Percentiles rank a stretch among this genome's conserved stretches.
Evolutionary conservation across 64 coral and sea anemone genomes (phyloP).

Genomic region (Stichodactyla mertensii): DNA sequence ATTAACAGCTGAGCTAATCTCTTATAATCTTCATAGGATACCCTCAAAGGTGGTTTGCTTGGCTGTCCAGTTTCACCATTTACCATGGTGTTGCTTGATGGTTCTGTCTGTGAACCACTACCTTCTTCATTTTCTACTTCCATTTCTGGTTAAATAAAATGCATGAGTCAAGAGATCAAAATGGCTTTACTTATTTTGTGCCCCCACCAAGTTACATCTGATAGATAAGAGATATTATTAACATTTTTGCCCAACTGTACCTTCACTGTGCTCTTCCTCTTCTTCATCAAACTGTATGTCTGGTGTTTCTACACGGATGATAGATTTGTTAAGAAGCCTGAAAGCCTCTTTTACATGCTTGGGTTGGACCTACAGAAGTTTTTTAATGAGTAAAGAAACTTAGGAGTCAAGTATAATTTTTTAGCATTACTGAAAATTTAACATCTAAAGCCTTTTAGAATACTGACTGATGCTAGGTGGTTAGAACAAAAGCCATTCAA

Average conservation of each 20-base stretch:
- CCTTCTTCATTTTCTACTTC: conserved; percentile 30
- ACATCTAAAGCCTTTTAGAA: no score
- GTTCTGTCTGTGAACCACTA: conserved; percentile 27
- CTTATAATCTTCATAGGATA: conserved; percentile 82
- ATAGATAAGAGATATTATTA: no score
- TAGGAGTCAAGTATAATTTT: neutral
- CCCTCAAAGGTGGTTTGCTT: conserved; percentile 58
- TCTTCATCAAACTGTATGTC: conserved; percentile 99
- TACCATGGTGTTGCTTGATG: neutral
- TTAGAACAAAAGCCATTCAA: no score
- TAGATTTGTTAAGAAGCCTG: conserved; percentile 93
- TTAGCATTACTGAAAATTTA: neutral
- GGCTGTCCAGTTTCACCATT: conserved; percentile 28
- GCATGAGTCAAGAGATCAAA: no score
- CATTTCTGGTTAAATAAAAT: conserved; percentile 27
- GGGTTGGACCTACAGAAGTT: conserved; percentile 69
- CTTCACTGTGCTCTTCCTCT: conserved; percentile 82
- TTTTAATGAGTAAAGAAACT: neutral
- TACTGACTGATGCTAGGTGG: no score
- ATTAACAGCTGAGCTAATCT: conserved; percentile 69
- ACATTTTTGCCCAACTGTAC: conserved; percentile 1
- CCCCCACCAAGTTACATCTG: no score
- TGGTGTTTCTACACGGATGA: conserved; percentile 97
- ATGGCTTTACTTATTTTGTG: no score
- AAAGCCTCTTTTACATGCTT: conserved; percentile 99